Evolutionary conservation across 1,140 invertebrate species (phyloP).

Genomic region (Platyscapa corneri): DNA sequence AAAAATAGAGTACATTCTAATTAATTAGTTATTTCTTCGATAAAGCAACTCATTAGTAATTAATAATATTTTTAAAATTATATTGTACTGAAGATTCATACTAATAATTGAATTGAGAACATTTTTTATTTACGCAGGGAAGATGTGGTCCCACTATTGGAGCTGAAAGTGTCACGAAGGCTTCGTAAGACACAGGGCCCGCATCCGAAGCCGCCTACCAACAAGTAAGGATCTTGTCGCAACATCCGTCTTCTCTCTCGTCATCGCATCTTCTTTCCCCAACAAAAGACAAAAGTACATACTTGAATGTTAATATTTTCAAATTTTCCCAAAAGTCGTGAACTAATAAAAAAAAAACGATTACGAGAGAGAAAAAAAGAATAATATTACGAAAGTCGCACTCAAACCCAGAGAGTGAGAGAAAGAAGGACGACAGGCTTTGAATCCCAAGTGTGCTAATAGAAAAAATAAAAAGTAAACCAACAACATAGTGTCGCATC

Average conservation of each 20-base stretch:
- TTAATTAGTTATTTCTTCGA: no score
- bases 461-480: constrained; percentile 12
- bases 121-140: constrained; percentile 61
- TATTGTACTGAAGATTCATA: background rate
- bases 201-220: constrained; percentile 61
- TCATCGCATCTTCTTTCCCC: constrained; percentile 14
- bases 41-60: no score
- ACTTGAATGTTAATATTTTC: background rate
- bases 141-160: constrained; percentile 67
- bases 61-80: no score
- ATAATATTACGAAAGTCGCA: background rate
- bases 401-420: constrained; percentile 25
- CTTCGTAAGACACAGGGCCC: constrained; percentile 64
- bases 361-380: constrained; percentile 48
- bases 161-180: constrained; percentile 69
- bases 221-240: constrained; percentile 68
- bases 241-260: constrained; percentile 55
- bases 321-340: background rate
- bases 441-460: background rate
- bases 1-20: no score
- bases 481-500: background rate
- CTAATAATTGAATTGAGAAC: background rate
- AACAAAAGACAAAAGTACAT: background rate
- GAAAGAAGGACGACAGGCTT: constrained; percentile 3
- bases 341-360: constrained; percentile 3